Conservation (phyloP, 2,888 invertebrate species). For the Dryomyza anilis region DNA sequence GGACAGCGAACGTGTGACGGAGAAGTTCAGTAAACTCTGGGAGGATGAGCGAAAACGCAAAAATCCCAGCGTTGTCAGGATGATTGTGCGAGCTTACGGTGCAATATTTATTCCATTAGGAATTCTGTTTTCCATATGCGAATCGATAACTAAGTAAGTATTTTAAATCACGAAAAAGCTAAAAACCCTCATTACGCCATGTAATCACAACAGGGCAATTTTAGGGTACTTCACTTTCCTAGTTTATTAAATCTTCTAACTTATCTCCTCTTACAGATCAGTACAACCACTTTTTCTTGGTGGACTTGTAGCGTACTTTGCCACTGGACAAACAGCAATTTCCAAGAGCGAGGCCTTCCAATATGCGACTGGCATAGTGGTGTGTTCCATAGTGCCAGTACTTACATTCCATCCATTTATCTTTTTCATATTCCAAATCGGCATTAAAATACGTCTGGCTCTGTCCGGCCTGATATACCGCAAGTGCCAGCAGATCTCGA, state of each 20-base stretch:
- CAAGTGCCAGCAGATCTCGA: slow-evolving; percentile 73
- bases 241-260: background rate
- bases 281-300: slow-evolving; percentile 71
- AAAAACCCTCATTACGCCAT: no score
- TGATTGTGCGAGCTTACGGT: slow-evolving; percentile 62
- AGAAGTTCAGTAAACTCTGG: slow-evolving; percentile 61
- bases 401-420: slow-evolving; percentile 76
- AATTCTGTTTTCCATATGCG: slow-evolving; percentile 48
- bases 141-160: slow-evolving; percentile 54
- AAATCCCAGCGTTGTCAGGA: slow-evolving; percentile 61
- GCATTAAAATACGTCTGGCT: slow-evolving; percentile 73
- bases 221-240: background rate
- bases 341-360: slow-evolving; percentile 67
- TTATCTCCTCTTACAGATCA: slow-evolving; percentile 62
- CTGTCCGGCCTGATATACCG: slow-evolving; percentile 76
- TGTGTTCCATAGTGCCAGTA: slow-evolving; percentile 64
- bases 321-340: slow-evolving; percentile 62
- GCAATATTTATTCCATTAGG: slow-evolving; percentile 52
- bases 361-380: slow-evolving; percentile 71
- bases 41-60: slow-evolving; percentile 53
- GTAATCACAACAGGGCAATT: no score
- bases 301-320: slow-evolving; percentile 71
- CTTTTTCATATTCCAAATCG: slow-evolving; percentile 72
- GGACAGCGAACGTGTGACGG: slow-evolving; percentile 63
- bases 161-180: no score